Evolutionary conservation across 2,888 invertebrate species (phyloP), one percentile per base, ranked within the genome.

Genomic region (Plagiodera versicolora): DNA sequence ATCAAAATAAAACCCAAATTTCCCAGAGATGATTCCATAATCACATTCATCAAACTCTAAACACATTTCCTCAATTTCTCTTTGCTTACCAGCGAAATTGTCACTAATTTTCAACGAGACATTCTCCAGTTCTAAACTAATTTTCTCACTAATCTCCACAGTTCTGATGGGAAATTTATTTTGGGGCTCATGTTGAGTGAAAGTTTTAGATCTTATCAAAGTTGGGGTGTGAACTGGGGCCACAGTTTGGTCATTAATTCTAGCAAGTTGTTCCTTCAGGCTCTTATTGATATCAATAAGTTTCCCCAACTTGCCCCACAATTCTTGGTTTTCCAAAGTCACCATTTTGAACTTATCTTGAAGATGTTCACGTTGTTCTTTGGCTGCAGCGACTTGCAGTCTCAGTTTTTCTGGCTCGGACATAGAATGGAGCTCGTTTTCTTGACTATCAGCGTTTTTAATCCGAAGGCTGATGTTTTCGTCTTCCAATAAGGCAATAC

Each of bases 301-400:
- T 75, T 83, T 83, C 0, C 85, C 87, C 57, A 93, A 81, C 72
- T 89, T 86, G 58, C 84, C 86, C 93, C 93, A 93, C 45, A 93
- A 79, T 67, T 89, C 89, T 72, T 89, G 87, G 76, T 93, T 93
- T 78, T 93, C 93, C 70, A 86, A 85, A 2, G 91, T 89, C 9
- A 93, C 91, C 90, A 93, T 91, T 70, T 85, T 86, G 28, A 92
- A 85, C 74, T 91, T 91, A 75, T 90, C 89, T 70, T 87, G 85
- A 0, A 93, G 80, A 73, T 91, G 91, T 0, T 87, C 85, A 73
- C 91, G 92, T 74, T 92, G 90, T 70, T 89, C 88, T 11, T 83
- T 85, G 58, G 92, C 80, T 64, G 90, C 88, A 17, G 87, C 85
- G 18, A 92, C 83, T 52, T 68, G 64, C 30, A 63, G 63, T 56